Base-by-base conservation (phyloP, 1,140 invertebrate species). In the Geopemphigus sp. region DNA sequence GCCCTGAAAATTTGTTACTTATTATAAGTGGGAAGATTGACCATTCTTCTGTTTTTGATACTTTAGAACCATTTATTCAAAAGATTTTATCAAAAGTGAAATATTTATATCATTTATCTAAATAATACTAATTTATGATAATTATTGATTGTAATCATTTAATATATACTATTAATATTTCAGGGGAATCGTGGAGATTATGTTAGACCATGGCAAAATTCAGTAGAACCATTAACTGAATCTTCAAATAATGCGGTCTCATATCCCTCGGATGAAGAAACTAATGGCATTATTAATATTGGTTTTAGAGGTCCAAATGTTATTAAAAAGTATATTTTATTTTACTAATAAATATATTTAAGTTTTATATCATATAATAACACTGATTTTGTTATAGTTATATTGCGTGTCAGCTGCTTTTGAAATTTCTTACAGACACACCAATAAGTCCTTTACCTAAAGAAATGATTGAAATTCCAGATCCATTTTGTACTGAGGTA, bases 191-290 rank as follows among this genome's bases (percentile, higher is more conserved):
- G 87, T 84, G 87, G 87, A 70, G 84, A 87, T 14, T 94, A 92
- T 86, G 85, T 87, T 80, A 88, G 90, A 82, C 93, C 94, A 22
- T 95, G 93, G 94, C 90, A 93, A 84, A 87, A 85, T 72, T 84
- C 88, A 26, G 89, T 95, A 8, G 90, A 92, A 0, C 89, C 90
- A 1, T 85, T 93, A 17, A 83, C 84, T 68, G 82, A 89, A 83
- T 87, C 87, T 82, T 81, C 87, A 84, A 86, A 88, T 83, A 29
- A 87, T 70, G 81, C 85, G 24, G 87, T 91, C 1, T 82, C 85
- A 81, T 97, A 94, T 88, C 93, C 95, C 0, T 91, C 91, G 63
- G 94, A 96, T 85, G 92, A 94, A 80, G 94, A 95, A 84, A 91
- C 91, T 81, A 92, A 92, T 87, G 95, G 95, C 32, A 86, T 95